Evolutionary conservation across 2,888 invertebrate genomes (phyloP).

Genomic region (Drosophila peninsularis): DNA sequence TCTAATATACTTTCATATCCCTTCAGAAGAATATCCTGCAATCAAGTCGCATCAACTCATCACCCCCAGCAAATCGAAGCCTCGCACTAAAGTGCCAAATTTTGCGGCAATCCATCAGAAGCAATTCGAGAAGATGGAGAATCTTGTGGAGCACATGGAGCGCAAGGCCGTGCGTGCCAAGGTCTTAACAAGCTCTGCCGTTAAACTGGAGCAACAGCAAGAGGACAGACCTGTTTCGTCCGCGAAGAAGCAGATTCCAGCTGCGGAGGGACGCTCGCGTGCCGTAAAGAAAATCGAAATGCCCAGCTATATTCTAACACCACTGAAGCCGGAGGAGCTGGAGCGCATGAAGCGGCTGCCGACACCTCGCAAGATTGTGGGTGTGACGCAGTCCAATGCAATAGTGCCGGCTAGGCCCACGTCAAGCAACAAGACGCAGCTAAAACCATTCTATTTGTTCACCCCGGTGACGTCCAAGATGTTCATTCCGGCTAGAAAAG

Average conservation of each 20-base stretch:
- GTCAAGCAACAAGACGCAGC: neutral
- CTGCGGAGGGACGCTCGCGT: conserved; percentile 30
- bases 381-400: conserved; percentile 13
- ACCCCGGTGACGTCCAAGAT: conserved; percentile 37
- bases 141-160: conserved; percentile 87
- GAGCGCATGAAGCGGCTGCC: conserved; percentile 15
- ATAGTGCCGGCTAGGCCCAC: neutral
- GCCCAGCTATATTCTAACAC: neutral
- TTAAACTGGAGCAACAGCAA: conserved; percentile 44
- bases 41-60: conserved; percentile 12
- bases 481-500: conserved; percentile 12
- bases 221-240: conserved; percentile 6
- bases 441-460: conserved; percentile 64
- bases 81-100: conserved; percentile 88
- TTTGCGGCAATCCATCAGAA: conserved; percentile 89
- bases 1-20: neutral
- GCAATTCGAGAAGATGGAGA: conserved; percentile 89
- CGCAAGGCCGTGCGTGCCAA: conserved; percentile 84
- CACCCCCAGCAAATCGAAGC: conserved; percentile 58
- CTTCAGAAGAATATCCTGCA: conserved; percentile 26
- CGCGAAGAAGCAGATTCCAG: conserved; percentile 18
- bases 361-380: conserved; percentile 19
- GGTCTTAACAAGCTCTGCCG: conserved; percentile 68
- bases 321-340: conserved; percentile 9
- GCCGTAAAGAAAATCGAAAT: conserved; percentile 62